Conservation (phyloP, 2,797 vertebrate genomes). For the Malacoraja senta region DNA sequence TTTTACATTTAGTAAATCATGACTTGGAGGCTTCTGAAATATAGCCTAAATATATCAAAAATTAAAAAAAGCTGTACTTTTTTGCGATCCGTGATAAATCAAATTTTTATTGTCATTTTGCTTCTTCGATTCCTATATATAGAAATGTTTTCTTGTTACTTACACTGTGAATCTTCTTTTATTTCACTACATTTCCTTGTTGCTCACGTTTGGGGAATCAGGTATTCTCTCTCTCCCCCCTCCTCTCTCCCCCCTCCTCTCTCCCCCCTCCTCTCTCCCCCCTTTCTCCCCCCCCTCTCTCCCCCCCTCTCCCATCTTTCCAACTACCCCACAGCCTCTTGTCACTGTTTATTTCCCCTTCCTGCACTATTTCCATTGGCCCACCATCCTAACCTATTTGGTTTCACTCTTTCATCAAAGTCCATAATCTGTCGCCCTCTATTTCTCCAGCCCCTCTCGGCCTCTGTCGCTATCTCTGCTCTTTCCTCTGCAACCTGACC, state of each 20-base stretch:
- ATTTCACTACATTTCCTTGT: background rate
- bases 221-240: background rate
- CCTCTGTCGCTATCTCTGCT: too few relatives aligned
- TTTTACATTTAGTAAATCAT: background rate
- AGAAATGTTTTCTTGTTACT: background rate
- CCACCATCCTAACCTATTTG: too few relatives aligned
- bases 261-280: too few relatives aligned
- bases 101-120: background rate
- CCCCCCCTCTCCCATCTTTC: too few relatives aligned
- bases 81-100: background rate
- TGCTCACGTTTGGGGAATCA: background rate
- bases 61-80: background rate
- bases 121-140: background rate
- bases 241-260: background rate
- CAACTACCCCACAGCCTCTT: too few relatives aligned
- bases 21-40: background rate
- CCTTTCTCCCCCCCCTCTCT: too few relatives aligned
- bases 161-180: background rate
- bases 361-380: too few relatives aligned
- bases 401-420: too few relatives aligned
- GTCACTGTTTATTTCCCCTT: too few relatives aligned
- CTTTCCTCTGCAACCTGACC: too few relatives aligned
- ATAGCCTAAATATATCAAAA: background rate
- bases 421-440: too few relatives aligned
- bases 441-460: too few relatives aligned